Evolutionary conservation across 2,888 invertebrate genomes (phyloP), one percentile per base, ranked within the genome.

Genomic region (Vanessa cardui): DNA sequence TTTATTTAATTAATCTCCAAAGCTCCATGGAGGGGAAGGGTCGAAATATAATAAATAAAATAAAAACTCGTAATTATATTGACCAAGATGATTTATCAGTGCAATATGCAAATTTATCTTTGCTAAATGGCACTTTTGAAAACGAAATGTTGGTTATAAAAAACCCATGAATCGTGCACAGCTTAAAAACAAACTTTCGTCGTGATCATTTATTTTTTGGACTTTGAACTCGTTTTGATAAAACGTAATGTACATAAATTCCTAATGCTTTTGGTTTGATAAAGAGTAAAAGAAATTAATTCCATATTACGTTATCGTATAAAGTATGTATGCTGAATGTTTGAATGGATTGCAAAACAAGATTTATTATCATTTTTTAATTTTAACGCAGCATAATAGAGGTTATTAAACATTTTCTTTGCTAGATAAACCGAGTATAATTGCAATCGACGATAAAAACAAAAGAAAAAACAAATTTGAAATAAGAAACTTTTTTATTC

Each of bases 221-320:
- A 12, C 12, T 31, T 31, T 16, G 16, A 52, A 16, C 20, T 18
- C 21, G 20, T 9, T 20, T 1, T 54, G 52, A 54, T 54, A 54
- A 54, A 54, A 54, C 15, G 12, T 16, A 54, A 54, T 31, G n/a
- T 54, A 54, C 52, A 54, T 54, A 54, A 54, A 54, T 54, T 54
- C 52, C 52, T 54, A 54, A 54, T 54, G 52, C 52, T 16, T 54
- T 54, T 54, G 31, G 52, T 54, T 54, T 15, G 26, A 54, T 54
- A 54, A 16, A 6, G 7, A 31, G n/a, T 54, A 54, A 54, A 54
- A 54, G 21, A 54, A 54, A 54, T 31, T 26, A 31, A 52, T n/a
- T 2, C 31, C 52, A 31, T 31, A 54, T 54, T 54, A 7, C 39
- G 12, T 39, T 39, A 39, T 39, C 39, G 6, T 6, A 52, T 52